phyloP scores from a whole-genome alignment of 2,888 invertebrate genomes.

The Limnephilus auricula region DNA sequence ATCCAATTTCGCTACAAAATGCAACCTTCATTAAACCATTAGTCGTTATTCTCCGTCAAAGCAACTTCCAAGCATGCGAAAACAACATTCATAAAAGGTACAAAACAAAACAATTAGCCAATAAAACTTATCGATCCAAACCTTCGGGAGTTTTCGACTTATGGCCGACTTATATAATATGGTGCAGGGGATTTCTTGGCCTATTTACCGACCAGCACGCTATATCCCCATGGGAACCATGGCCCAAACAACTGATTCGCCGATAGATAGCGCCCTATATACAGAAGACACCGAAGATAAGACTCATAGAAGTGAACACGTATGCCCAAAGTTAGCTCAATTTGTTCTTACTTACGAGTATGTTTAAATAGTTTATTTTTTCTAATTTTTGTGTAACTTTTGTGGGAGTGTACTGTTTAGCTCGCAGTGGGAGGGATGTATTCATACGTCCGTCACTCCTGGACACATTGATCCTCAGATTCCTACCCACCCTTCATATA shows the following conservation, averaged over 20 bases:
- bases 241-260: neutral
- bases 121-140: neutral
- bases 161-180: no score
- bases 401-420: no score
- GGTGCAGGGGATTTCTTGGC: neutral
- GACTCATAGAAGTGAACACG: no score
- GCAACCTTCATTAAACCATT: neutral
- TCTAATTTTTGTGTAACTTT: no score
- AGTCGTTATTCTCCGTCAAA: neutral
- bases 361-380: no score
- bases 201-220: neutral
- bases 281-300: neutral
- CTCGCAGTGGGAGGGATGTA: no score
- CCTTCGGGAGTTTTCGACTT: neutral
- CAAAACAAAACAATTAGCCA: neutral
- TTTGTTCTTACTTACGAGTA: no score
- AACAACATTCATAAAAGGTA: neutral
- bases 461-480: no score
- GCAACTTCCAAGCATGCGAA: neutral
- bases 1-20: neutral
- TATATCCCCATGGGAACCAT: conserved; percentile 1
- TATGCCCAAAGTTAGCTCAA: no score
- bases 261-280: neutral
- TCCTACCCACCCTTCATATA: no score
- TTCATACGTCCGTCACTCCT: no score